Evolutionary conservation across 2,888 invertebrate species (phyloP).

Genomic region (Macrosiphum euphorbiae): DNA sequence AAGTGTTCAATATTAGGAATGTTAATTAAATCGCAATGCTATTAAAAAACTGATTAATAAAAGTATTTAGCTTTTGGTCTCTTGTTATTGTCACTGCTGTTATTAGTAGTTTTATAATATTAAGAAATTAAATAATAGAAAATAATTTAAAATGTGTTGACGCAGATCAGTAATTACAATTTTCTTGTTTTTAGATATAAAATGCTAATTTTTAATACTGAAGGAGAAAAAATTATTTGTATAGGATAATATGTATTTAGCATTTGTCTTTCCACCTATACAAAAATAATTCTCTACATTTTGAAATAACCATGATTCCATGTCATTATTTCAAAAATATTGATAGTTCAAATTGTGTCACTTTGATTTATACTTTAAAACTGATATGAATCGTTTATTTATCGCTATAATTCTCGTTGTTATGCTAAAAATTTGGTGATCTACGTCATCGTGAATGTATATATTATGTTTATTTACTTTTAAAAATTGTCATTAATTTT

Average conservation of each 20-base stretch:
- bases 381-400: neutral
- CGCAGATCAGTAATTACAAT: neutral
- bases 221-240: neutral
- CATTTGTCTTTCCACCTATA: neutral
- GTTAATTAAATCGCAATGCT: fast-evolving
- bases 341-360: neutral
- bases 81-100: neutral
- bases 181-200: no score
- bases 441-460: neutral
- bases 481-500: neutral
- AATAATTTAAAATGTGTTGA: neutral
- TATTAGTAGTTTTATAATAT: neutral
- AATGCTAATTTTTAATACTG: neutral
- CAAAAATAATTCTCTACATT: neutral
- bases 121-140: neutral
- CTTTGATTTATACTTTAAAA: neutral
- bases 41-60: neutral
- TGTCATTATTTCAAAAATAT: neutral
- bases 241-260: neutral
- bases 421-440: neutral
- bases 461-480: neutral
- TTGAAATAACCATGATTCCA: no score
- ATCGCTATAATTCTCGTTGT: neutral
- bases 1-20: neutral
- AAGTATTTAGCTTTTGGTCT: neutral